A percentile compares a stretch with the other conserved stretches of the same genome.
Conservation (phyloP, 2,797 vertebrate genomes). For the Pitangus sulphuratus region DNA sequence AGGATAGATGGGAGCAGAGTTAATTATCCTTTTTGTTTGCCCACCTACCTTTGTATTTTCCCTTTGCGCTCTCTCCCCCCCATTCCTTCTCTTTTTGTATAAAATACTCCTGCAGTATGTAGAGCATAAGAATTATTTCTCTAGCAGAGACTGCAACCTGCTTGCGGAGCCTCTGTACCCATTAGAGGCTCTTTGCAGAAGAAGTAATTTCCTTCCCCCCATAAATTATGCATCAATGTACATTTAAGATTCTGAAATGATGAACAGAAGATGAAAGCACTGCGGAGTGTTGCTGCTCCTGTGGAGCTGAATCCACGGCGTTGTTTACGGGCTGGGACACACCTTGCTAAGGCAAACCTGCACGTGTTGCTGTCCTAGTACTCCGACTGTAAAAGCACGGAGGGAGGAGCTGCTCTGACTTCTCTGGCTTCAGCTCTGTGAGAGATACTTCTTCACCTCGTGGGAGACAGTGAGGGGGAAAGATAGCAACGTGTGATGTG, state of each 20-base stretch:
- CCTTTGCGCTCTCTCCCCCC: background rate
- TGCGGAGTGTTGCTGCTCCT: background rate
- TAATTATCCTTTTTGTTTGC: background rate
- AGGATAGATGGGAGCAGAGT: background rate
- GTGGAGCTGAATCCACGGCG: background rate
- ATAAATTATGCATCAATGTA: slow-evolving; percentile 71
- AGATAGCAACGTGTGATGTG: fast-evolving
- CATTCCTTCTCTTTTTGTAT: background rate
- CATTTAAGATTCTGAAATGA: slow-evolving; percentile 55
- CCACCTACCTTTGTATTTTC: background rate
- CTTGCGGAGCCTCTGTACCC: slow-evolving; percentile 33
- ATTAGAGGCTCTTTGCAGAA: slow-evolving; percentile 65
- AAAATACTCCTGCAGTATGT: slow-evolving; percentile 28
- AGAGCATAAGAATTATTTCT: slow-evolving; percentile 55
- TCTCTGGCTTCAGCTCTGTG: background rate
- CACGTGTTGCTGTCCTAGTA: background rate
- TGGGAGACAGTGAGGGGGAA: background rate
- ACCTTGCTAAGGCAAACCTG: slow-evolving; percentile 25
- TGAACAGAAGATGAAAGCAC: slow-evolving; percentile 44
- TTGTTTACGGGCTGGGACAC: background rate
- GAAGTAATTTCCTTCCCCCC: slow-evolving; percentile 63
- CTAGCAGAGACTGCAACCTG: slow-evolving; percentile 36
- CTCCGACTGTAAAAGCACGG: background rate
- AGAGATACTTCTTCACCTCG: background rate
- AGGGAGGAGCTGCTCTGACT: background rate